Evolutionary conservation across 2,797 vertebrate species (phyloP).

Genomic region (Coendou prehensilis): DNA sequence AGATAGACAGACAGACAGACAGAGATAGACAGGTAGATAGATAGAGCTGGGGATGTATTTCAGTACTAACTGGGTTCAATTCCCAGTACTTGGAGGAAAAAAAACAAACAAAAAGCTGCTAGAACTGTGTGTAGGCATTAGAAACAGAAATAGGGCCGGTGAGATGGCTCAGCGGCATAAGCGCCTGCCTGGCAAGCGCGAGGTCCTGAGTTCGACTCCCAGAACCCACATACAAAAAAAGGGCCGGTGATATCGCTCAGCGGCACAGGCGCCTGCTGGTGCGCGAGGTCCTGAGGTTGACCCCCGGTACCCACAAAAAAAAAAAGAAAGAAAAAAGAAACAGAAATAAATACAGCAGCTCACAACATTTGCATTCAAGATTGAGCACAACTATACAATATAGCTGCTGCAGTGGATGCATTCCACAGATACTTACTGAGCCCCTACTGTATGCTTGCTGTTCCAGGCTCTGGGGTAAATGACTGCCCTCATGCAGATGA

Average conservation of each 20-base stretch:
- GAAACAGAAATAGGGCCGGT: neutral
- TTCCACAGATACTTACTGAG: neutral
- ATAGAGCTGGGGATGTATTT: neutral
- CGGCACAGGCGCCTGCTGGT: too few species aligned
- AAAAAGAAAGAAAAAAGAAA: neutral
- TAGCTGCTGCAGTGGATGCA: neutral
- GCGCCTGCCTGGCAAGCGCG: too few species aligned
- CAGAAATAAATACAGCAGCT: neutral
- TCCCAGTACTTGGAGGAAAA: neutral
- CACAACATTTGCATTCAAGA: neutral
- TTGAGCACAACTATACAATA: neutral
- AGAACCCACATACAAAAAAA: too few species aligned
- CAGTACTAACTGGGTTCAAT: neutral
- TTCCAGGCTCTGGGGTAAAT: neutral
- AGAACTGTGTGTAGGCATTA: neutral
- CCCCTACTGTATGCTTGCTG: neutral
- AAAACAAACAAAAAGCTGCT: neutral
- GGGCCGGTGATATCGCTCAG: too few species aligned
- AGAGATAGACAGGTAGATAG: too few species aligned
- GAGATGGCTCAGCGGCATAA: too few species aligned
- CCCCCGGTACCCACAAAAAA: too few species aligned
- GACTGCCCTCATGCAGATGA: neutral
- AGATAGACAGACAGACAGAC: too few species aligned
- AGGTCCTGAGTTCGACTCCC: too few species aligned
- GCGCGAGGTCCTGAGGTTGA: too few species aligned